Conservation (phyloP, 2,113 vertebrate genomes). For the Natator depressus region DNA sequence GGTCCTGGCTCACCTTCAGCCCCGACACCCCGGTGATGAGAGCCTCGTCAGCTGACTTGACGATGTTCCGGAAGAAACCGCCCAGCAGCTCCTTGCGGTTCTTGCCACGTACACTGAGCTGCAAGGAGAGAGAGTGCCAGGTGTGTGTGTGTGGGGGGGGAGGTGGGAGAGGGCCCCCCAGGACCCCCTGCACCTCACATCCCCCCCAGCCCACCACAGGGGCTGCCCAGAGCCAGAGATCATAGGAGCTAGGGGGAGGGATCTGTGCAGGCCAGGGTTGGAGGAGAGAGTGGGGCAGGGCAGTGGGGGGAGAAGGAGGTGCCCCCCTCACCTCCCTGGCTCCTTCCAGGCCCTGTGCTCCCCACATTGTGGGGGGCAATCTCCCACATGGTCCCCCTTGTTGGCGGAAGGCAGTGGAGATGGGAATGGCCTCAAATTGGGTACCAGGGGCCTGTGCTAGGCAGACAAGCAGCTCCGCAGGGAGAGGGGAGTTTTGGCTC, state of each 20-base stretch:
- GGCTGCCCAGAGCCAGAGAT: not conserved
- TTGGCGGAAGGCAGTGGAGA: not conserved
- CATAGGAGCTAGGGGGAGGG: not conserved
- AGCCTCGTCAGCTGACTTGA: constrained; percentile 50
- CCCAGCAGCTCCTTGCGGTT: constrained; percentile 59
- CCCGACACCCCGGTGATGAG: constrained; percentile 40
- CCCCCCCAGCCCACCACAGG: not conserved
- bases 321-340: not conserved
- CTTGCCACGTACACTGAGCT: constrained; percentile 56
- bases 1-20: constrained; percentile 22
- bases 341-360: not conserved
- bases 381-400: not conserved
- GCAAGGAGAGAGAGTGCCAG: not conserved
- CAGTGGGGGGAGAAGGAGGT: not conserved
- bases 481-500: not conserved
- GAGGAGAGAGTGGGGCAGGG: not conserved
- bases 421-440: not conserved
- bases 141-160: no score
- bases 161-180: no score
- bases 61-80: constrained; percentile 23
- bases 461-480: not conserved
- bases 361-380: not conserved
- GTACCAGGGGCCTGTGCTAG: not conserved
- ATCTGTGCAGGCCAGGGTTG: not conserved
- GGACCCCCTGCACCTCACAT: not conserved